phyloP scores from a whole-genome alignment of 2,797 vertebrate genomes.

The Chlorospingus flavigularis region DNA sequence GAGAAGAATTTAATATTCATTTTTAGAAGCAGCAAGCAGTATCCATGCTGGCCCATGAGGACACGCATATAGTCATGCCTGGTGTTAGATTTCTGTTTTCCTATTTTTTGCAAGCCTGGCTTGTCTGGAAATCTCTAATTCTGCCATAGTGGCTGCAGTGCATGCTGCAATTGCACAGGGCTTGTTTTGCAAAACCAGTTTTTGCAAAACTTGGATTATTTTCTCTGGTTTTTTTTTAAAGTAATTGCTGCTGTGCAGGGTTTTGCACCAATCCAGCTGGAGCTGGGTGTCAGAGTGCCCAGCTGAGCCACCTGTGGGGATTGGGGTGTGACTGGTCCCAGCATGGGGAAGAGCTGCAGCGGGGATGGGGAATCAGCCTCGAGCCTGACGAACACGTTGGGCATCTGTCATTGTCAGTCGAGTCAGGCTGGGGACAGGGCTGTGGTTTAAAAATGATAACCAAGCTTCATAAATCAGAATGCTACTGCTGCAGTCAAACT shows the following conservation, averaged over 20 bases:
- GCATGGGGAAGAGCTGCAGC: fast-evolving
- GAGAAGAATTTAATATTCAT: not conserved
- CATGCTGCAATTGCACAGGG: not conserved
- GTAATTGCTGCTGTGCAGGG: not conserved
- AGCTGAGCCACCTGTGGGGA: not conserved
- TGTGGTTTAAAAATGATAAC: conserved; percentile 57
- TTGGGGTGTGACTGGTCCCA: not conserved
- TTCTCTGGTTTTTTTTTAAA: not conserved
- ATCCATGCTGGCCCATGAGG: not conserved
- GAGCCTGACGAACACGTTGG: not conserved
- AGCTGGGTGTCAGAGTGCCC: not conserved
- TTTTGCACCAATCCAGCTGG: not conserved
- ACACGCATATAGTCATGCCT: not conserved
- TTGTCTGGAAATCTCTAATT: not conserved
- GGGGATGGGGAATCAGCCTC: fast-evolving
- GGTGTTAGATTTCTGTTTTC: not conserved
- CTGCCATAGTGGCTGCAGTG: not conserved
- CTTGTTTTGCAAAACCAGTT: not conserved
- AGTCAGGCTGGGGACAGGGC: conserved; percentile 23
- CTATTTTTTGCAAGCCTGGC: not conserved
- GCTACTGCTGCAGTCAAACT: conserved; percentile 45
- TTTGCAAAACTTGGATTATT: too few species aligned
- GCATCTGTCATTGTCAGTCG: conserved; percentile 23
- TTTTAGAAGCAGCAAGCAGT: not conserved
- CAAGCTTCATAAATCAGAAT: conserved; percentile 61